phyloP scores from a whole-genome alignment of 1,140 invertebrate species.

The Gyrodactylus bullatarudis region DNA sequence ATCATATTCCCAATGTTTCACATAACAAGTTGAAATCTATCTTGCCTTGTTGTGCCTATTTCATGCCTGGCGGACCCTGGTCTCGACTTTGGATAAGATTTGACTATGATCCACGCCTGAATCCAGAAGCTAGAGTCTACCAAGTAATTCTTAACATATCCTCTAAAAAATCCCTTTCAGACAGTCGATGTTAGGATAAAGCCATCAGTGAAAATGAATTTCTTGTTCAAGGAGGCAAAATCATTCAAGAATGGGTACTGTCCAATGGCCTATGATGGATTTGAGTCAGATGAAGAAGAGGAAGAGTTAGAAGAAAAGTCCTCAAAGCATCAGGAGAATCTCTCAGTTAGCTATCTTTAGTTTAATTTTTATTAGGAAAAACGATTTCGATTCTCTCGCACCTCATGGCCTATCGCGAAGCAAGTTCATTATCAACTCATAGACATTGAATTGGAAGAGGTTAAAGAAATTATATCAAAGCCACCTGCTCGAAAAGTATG shows the following conservation, averaged over 20 bases:
- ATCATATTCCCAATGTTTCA: neutral
- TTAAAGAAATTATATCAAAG: neutral
- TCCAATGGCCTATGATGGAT: neutral
- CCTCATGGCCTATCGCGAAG: neutral
- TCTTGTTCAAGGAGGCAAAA: neutral
- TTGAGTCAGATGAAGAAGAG: neutral
- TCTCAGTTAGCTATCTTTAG: too few relatives aligned
- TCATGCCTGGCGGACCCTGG: conserved; percentile 14
- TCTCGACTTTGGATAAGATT: conserved; percentile 15
- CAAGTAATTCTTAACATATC: too few relatives aligned
- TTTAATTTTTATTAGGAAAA: too few relatives aligned
- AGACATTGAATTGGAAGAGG: neutral
- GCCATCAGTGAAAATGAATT: neutral
- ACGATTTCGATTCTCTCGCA: neutral
- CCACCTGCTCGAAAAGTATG: neutral
- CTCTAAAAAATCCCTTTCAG: too few relatives aligned
- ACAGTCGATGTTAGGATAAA: conserved; percentile 10
- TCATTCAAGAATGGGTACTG: neutral
- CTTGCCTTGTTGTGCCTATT: conserved; percentile 12
- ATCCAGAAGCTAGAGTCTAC: conserved; percentile 11
- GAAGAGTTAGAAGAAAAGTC: neutral
- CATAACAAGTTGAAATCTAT: neutral
- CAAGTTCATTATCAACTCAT: neutral
- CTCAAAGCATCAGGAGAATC: neutral
- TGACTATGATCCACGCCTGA: conserved; percentile 14